Base-by-base conservation (phyloP, 2,113 vertebrate species). In the Notarius quadriscutis region DNA sequence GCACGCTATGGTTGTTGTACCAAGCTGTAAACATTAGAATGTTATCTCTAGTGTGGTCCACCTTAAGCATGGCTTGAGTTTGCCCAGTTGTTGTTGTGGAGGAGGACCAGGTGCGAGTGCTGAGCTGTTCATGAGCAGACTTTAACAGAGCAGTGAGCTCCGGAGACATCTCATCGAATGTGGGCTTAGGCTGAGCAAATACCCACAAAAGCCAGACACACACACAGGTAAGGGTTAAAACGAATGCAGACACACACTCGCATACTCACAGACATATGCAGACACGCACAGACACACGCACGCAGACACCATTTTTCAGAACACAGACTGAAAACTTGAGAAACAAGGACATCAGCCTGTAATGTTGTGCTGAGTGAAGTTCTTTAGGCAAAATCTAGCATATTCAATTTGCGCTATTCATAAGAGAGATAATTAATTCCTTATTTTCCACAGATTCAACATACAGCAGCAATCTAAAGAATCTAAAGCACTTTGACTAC, bases 101-200 rank as follows among this genome's bases (percentile, higher is more conserved):
- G 81, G 96, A 91, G 86, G 96, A 94, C 96, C 95, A 96, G 94
- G 95, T 96, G 94, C 95, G 95, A 92, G 95, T 95, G 88, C 96
- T 94, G 88, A 95, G 95, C 82, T 91, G 90, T 17, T 90, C 86
- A 62, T 89, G 78, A 83, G 91, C 91, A 57, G 92, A 92, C 90
- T 91, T 89, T 78, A 92, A 81, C 55, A 92, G 88, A 85, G 92
- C 92, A 6, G 91, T 92, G 86, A 92, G 91, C 89, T 92, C 91
- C 20, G 92, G 91, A 30, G 91, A 92, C 92, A 91, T 92, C 92
- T 91, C 92, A 11, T 92, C 92, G 65, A 91, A 91, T 57, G 88
- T 90, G 34, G 92, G 96, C 91, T 97, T 97, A 91, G 95, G 96
- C 96, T 97, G 94, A 93, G 95, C 22, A 93, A 81, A 90, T 25